These are phyloP conservation scores for Hippocampus kuda DNA, from an alignment of 2,797 vertebrate species.

Conservation along the genomic window DNA sequence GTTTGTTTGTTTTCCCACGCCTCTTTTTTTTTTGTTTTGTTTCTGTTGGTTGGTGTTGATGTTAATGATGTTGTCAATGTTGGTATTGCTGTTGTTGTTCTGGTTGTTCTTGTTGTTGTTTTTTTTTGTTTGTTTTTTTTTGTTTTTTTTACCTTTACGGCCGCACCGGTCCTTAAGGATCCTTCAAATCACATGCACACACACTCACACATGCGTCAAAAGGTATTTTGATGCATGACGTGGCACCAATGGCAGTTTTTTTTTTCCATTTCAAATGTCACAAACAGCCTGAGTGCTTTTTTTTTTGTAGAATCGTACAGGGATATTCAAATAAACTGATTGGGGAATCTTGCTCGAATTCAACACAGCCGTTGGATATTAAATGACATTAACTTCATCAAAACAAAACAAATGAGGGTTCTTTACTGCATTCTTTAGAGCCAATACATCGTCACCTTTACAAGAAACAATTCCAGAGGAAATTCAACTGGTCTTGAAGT, in stretches of 20 bases:
- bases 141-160: constrained; percentile 82
- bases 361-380: background rate
- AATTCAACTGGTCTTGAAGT: background rate
- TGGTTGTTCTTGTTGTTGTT: constrained; percentile 54
- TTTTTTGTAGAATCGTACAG: background rate
- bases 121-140: constrained; percentile 55
- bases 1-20: constrained; percentile 51
- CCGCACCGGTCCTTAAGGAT: constrained; percentile 83
- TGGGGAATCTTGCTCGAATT: background rate
- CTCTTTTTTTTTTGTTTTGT: constrained; percentile 16
- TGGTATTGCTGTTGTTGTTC: constrained; percentile 57
- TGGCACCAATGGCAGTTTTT: background rate
- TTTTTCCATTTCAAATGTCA: background rate
- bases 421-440: background rate
- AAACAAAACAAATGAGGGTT: constrained; percentile 5
- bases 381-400: background rate
- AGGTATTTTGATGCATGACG: background rate
- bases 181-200: constrained; percentile 40
- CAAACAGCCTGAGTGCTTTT: background rate
- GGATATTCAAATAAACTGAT: background rate
- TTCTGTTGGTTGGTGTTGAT: constrained; percentile 47
- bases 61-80: constrained; percentile 55
- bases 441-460: background rate
- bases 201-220: constrained; percentile 1
- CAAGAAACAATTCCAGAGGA: background rate